Evolutionary conservation across 2,888 invertebrate genomes (phyloP).

Genomic region (Sepiola atlantica): DNA sequence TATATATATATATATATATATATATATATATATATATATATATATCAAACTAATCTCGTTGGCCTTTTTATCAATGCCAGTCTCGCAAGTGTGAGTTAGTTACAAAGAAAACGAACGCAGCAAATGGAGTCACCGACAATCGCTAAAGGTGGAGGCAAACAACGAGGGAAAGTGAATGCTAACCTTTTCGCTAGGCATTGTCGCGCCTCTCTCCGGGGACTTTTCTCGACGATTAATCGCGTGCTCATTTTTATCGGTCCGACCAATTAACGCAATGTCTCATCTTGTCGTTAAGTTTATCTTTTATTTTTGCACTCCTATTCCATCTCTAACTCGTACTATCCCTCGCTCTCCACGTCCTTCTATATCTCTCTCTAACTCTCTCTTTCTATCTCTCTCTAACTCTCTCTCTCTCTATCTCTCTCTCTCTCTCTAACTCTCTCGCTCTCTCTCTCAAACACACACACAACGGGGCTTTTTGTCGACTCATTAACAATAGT

Average conservation of each 20-base stretch:
- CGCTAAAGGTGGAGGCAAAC: neutral
- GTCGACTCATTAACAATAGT: neutral
- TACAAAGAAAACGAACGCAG: neutral
- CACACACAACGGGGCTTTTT: too few relatives aligned
- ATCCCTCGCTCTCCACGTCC: neutral
- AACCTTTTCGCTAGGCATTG: neutral
- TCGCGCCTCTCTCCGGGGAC: neutral
- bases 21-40: too few relatives aligned
- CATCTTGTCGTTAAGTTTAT: neutral
- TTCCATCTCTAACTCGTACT: neutral
- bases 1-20: too few relatives aligned
- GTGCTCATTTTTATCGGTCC: neutral
- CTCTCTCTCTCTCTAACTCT: too few relatives aligned
- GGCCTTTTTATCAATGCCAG: neutral
- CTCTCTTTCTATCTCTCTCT: too few relatives aligned
- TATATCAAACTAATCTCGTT: too few relatives aligned
- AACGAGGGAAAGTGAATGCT: neutral
- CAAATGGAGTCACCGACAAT: neutral
- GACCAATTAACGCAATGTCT: slow-evolving; percentile 20
- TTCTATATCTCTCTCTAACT: neutral
- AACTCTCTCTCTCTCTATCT: too few relatives aligned
- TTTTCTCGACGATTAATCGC: neutral
- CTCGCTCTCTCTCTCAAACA: too few relatives aligned
- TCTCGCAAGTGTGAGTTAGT: neutral
- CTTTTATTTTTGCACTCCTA: neutral